A percentile compares a stretch with the other conserved stretches of the same genome.
Evolutionary conservation across 2,113 vertebrate species (phyloP).

Genomic region (Takifugu flavidus): DNA sequence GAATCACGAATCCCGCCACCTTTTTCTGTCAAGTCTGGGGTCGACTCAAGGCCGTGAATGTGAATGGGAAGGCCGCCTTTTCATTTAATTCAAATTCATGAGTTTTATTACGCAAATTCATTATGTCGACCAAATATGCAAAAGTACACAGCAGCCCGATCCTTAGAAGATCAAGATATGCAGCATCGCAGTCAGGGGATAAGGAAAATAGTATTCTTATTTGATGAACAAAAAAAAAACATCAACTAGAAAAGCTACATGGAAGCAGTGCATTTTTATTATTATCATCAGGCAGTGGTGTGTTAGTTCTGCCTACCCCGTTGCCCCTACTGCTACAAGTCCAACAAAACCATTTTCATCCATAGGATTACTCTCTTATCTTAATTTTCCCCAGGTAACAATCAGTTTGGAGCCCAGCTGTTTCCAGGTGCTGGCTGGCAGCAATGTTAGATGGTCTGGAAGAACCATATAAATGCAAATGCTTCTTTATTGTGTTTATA

Average conservation of each 20-base stretch:
- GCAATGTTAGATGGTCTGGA: constrained; percentile 53
- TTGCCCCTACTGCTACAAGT: constrained; percentile 39
- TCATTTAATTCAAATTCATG: constrained; percentile 31
- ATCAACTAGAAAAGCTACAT: constrained; percentile 15
- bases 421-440: constrained; percentile 57
- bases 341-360: constrained; percentile 67
- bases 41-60: constrained; percentile 23
- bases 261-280: constrained; percentile 43
- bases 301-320: constrained; percentile 57
- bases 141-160: constrained; percentile 22
- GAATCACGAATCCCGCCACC: constrained; percentile 4
- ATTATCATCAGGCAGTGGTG: constrained; percentile 31
- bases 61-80: constrained; percentile 10
- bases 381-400: constrained; percentile 77
- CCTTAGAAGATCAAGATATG: constrained; percentile 27
- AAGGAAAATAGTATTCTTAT: constrained; percentile 42
- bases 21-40: constrained; percentile 8
- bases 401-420: constrained; percentile 67
- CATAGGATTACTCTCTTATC: constrained; percentile 74
- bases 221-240: constrained; percentile 39
- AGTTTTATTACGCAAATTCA: constrained; percentile 17
- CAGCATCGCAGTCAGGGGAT: constrained; percentile 32
- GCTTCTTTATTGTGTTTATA: constrained; percentile 75
- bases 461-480: constrained; percentile 83
- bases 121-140: constrained; percentile 37